Base-by-base conservation (phyloP, 2,113 vertebrate genomes). In the Zosterops japonicus region DNA sequence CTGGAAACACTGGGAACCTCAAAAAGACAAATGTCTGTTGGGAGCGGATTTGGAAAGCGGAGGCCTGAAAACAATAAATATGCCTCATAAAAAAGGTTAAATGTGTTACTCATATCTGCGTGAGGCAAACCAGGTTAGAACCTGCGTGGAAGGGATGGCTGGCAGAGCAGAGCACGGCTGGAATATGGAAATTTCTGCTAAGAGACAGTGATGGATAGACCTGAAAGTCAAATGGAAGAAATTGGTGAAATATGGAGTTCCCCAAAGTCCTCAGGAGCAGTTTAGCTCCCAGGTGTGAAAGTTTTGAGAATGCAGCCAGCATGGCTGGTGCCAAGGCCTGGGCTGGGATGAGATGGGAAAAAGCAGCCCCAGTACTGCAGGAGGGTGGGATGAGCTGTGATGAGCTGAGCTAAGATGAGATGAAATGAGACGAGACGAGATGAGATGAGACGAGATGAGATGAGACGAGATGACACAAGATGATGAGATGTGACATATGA, bases 131-230 rank as follows among this genome's bases (percentile, higher is more conserved):
- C 49, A 87, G 95, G 81, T 95, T 94, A 95, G 81, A 89, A 74
- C 44, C 65, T 0, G 23, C 65, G 35, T 1, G 0, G 69, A 67
- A 68, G 35, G 25, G n/a, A 12, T n/a, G 65, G 33, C 33, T 94
- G 90, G 49, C 67, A 63, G 68, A 70, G 81, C 80, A 36, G 49
- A 79, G 50, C 79, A 44, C 0, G 6, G 44, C 64, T 57, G 19
- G 61, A 60, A 75, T 89, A 91, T 76, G 93, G 94, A 95, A 96
- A 96, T 91, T n/a, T 57, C 91, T 79, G 74, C 87, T 89, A 68
- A 79, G 49, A 76, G 74, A 27, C 0, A 3, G 59, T 95, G 96
- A 97, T 87, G 87, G 92, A 95, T 95, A 25, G 89, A 64, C 31
- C 53, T 4, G 6, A 47, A 65, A 78, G 53, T 0, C 0, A 76